phyloP scores from a whole-genome alignment of 1,140 invertebrate genomes.

The Aradophagus sp. region DNA sequence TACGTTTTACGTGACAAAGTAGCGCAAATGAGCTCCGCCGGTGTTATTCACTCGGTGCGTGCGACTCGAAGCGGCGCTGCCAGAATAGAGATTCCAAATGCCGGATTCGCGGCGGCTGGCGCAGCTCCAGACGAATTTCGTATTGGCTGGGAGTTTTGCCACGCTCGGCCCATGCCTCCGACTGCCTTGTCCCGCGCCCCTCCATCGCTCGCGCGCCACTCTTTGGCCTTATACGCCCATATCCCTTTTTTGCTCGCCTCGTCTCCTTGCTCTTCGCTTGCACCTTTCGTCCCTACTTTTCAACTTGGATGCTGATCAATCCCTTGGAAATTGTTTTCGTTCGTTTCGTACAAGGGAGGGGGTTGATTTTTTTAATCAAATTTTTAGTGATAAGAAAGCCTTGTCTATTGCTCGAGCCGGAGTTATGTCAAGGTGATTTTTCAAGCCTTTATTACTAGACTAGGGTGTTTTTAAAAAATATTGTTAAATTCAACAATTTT shows the following conservation, averaged over 20 bases:
- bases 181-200: conserved; percentile 11
- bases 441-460: too few species aligned
- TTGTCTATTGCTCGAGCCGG: too few species aligned
- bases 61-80: conserved; percentile 23
- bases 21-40: conserved; percentile 28
- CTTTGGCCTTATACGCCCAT: neutral
- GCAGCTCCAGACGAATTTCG: conserved; percentile 61
- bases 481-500: too few species aligned
- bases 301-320: too few species aligned
- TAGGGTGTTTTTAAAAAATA: too few species aligned
- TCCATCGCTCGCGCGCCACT: neutral
- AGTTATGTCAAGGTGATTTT: too few species aligned
- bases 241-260: neutral
- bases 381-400: too few species aligned
- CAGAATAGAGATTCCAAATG: conserved; percentile 52
- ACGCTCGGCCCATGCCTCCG: neutral
- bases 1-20: conserved; percentile 40
- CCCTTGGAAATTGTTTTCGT: too few species aligned
- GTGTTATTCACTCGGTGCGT: conserved; percentile 32
- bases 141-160: conserved; percentile 28
- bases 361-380: too few species aligned
- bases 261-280: neutral
- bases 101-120: conserved; percentile 52
- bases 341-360: too few species aligned
- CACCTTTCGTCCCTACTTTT: neutral